Base-by-base conservation (phyloP, 2,113 vertebrate species). In the Semicossyphus pulcher region DNA sequence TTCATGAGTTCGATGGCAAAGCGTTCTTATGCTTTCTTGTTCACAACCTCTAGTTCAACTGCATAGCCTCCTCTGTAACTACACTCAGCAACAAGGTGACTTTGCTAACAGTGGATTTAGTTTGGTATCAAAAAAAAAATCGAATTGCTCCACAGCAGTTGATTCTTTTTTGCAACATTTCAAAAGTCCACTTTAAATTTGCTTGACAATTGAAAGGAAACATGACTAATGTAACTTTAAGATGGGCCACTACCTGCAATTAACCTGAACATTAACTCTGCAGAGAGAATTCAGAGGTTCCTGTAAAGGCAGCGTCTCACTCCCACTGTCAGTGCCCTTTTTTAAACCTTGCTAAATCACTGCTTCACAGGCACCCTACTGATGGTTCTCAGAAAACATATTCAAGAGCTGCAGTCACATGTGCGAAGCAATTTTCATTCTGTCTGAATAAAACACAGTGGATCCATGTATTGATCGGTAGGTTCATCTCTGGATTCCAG, bases 401-500 rank as follows among this genome's bases (percentile, higher is more conserved):
- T 34, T 58, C 1, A 7, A 51, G 10, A 1, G 12, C n/a, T 21
- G 20, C 26, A 14, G 15, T n/a, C 28, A 10, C 25, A n/a, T 58
- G 48, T 42, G 31, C n/a, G 20, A 10, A 7, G 25, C 37, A 20
- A 58, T 39, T 60, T 62, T 53, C 9, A n/a, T 41, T 69, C 28
- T 15, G 31, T 66, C 37, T 58, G 18, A 20, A 63, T n/a, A 29
- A 56, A 52, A 37, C 44, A 47, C 34, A 34, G 28, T 1, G 10
- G n/a, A 63, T 65, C 39, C 26, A 49, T 57, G 58, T 60, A 31
- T 80, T 26, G 66, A 83, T 63, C 31, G 1, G n/a, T 7, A 23
- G 61, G 67, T 48, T 83, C 21, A 64, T 75, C 72, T 36, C 28
- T 53, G 42, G 65, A 68, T 85, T 81, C 32, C 28, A 53, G 37